Evolutionary conservation across 2,113 vertebrate genomes (phyloP).

Genomic region (Microcebus murinus): DNA sequence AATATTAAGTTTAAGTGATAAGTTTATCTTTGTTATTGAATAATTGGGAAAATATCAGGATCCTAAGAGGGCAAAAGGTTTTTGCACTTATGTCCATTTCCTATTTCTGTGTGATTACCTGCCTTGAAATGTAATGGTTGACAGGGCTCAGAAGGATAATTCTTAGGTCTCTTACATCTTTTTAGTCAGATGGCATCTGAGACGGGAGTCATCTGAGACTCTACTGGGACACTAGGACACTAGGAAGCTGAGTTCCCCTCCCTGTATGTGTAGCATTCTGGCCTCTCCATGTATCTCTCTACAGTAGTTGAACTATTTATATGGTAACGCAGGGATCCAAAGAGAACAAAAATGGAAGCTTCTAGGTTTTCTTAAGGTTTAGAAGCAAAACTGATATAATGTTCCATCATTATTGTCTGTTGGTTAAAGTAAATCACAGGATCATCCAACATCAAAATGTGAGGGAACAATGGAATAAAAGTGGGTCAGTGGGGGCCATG

Average conservation of each 20-base stretch:
- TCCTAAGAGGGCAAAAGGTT: not conserved
- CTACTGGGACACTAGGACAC: fast-evolving
- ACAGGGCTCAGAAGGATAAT: not conserved
- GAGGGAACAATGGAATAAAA: not conserved
- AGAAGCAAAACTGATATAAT: not conserved
- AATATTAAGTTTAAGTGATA: not conserved
- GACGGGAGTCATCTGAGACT: not conserved
- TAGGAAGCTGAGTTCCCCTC: fast-evolving
- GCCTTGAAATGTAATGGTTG: not conserved
- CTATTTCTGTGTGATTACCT: not conserved
- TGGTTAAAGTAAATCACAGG: not conserved
- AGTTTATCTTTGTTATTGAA: not conserved
- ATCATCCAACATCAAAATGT: not conserved
- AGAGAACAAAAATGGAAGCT: not conserved
- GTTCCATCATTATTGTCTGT: not conserved
- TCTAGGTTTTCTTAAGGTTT: not conserved
- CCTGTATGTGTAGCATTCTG: not conserved
- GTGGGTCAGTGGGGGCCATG: fast-evolving
- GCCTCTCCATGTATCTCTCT: not conserved
- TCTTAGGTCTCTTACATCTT: not conserved
- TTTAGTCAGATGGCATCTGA: not conserved
- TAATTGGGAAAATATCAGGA: not conserved
- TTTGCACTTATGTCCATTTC: not conserved
- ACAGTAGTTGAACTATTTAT: not conserved
- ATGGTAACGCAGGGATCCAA: not conserved